Percentiles rank a stretch among this genome's conserved stretches.
phyloP scores from a whole-genome alignment of 1,140 invertebrate species.

The Aleiodes sp. region DNA sequence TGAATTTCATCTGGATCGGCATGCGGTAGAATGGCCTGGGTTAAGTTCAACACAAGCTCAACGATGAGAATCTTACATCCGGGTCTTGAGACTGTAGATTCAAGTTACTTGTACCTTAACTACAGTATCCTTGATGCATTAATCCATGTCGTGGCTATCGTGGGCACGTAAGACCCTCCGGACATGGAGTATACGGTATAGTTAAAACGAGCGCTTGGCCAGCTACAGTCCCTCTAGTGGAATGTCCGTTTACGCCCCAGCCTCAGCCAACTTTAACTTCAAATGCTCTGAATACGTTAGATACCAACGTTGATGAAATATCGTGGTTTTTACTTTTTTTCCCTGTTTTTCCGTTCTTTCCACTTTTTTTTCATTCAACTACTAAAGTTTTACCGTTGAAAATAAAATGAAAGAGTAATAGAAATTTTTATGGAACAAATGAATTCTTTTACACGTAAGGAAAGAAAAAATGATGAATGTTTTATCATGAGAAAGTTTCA shows the following conservation, averaged over 20 bases:
- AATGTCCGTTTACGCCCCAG: background rate
- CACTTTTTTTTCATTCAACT: too few species aligned
- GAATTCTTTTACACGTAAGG: background rate
- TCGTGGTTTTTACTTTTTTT: background rate
- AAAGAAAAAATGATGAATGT: too few species aligned
- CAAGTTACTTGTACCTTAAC: background rate
- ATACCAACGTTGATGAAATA: background rate
- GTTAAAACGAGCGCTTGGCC: background rate
- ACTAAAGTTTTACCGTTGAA: too few species aligned
- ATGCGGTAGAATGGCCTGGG: background rate
- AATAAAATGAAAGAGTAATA: too few species aligned
- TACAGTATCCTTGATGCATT: conserved; percentile 6
- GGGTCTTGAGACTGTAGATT: conserved; percentile 3
- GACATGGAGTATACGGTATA: conserved; percentile 3
- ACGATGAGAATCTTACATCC: conserved; percentile 3
- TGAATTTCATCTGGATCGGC: background rate
- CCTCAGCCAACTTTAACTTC: background rate
- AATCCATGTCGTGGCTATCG: conserved; percentile 43
- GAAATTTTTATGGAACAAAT: background rate
- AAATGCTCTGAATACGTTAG: background rate
- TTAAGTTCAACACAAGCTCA: background rate
- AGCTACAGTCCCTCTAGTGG: background rate
- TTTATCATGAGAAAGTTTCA: too few species aligned
- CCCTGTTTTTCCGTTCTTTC: background rate
- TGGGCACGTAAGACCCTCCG: conserved; percentile 21